A percentile compares a stretch with the other conserved stretches of the same genome.
Conservation (phyloP, 2,113 vertebrate genomes). For the Chaenocephalus aceratus region DNA sequence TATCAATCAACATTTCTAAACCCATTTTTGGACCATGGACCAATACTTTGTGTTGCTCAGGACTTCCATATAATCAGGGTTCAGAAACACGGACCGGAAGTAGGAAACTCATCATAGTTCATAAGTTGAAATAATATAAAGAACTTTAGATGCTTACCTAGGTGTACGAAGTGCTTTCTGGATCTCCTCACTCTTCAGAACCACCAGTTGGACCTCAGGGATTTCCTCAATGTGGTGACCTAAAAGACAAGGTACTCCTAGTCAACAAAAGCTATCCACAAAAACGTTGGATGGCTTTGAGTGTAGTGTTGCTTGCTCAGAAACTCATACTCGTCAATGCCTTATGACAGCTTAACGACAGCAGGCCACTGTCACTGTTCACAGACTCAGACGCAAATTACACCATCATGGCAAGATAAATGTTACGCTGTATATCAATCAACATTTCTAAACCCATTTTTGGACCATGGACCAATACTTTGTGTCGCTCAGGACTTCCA, state of each 20-base stretch:
- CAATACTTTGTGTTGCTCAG: slow-evolving; percentile 77
- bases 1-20: too few species aligned
- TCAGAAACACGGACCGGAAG: slow-evolving; percentile 88
- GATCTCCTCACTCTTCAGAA: slow-evolving; percentile 92
- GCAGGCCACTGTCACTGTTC: slow-evolving; percentile 85
- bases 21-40: slow-evolving; percentile 28
- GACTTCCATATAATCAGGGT: slow-evolving; percentile 79
- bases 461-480: too few species aligned
- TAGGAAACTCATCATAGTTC: slow-evolving; percentile 77
- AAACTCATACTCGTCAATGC: slow-evolving; percentile 74
- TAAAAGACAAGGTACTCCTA: slow-evolving; percentile 53
- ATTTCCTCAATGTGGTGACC: slow-evolving; percentile 98
- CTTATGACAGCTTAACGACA: slow-evolving; percentile 76
- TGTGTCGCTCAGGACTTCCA: slow-evolving; percentile 78
- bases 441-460: too few species aligned
- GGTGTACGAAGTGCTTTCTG: slow-evolving; percentile 93
- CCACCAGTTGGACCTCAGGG: slow-evolving; percentile 96
- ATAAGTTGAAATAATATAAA: not conserved
- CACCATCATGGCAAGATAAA: slow-evolving; percentile 84
- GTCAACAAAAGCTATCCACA: slow-evolving; percentile 39
- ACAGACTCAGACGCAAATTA: slow-evolving; percentile 87
- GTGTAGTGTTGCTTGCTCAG: slow-evolving; percentile 74
- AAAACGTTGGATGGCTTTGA: not conserved
- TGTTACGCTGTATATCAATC: not conserved
- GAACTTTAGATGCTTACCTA: slow-evolving; percentile 80